These are phyloP conservation scores for Triplophysa rosa DNA, from an alignment of 2,113 vertebrate genomes.

Conservation along the genomic window DNA sequence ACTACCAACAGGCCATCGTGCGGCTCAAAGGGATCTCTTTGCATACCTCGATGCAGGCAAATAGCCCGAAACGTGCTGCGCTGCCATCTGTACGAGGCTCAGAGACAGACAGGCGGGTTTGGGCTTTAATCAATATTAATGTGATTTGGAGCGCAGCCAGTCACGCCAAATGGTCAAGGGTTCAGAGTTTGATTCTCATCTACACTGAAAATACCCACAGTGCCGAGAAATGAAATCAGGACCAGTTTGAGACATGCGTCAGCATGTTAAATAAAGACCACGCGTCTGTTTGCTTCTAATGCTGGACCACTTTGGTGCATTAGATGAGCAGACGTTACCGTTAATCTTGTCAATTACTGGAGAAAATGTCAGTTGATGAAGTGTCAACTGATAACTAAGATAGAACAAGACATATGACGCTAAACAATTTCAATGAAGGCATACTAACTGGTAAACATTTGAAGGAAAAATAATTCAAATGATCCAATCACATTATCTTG, in stretches of 20 bases:
- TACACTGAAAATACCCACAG: neutral
- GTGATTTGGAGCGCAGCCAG: conserved; percentile 49
- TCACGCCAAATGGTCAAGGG: conserved; percentile 31
- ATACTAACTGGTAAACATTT: too few species aligned
- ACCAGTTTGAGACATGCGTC: neutral
- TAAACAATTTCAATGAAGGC: too few species aligned
- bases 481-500: too few species aligned
- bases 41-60: conserved; percentile 27
- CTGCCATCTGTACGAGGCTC: conserved; percentile 29
- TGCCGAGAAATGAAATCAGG: neutral
- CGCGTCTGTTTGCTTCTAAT: neutral
- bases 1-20: conserved; percentile 62
- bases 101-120: conserved; percentile 50
- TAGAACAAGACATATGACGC: too few species aligned
- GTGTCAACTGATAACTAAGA: too few species aligned
- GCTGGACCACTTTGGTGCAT: neutral
- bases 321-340: neutral
- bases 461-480: too few species aligned
- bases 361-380: too few species aligned
- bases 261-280: conserved; percentile 14
- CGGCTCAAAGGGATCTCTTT: conserved; percentile 48
- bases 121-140: conserved; percentile 58
- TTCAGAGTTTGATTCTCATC: conserved; percentile 39
- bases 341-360: too few species aligned
- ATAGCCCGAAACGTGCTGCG: conserved; percentile 50